These are phyloP conservation scores for Okamejei kenojei DNA, from an alignment of 2,797 vertebrate genomes.

Conservation along the genomic window DNA sequence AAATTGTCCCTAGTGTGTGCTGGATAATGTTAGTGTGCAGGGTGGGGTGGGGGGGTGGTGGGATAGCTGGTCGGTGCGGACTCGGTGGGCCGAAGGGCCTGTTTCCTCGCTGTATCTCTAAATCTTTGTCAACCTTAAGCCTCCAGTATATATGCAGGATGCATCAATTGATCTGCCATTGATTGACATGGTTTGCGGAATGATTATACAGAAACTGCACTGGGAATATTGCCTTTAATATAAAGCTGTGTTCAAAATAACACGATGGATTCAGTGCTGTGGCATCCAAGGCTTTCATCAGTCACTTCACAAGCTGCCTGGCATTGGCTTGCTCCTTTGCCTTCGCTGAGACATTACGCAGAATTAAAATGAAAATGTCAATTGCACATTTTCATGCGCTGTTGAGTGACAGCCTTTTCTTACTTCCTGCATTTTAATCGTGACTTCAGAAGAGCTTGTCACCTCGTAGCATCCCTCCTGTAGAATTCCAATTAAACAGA, in stretches of 20 bases:
- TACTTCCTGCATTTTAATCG: conserved; percentile 13
- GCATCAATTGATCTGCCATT: neutral
- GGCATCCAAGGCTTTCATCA: neutral
- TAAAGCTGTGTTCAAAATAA: neutral
- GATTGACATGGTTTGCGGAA: neutral
- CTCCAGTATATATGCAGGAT: neutral
- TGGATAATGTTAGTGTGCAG: no score
- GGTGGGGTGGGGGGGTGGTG: no score
- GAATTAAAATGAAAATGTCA: conserved; percentile 19
- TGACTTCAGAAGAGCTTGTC: neutral
- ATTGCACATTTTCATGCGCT: neutral
- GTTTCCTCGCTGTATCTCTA: no score
- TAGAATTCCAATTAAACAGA: conserved; percentile 20
- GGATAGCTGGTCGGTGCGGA: no score
- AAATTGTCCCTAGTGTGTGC: no score
- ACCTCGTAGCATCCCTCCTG: neutral
- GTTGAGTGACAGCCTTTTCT: neutral
- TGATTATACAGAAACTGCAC: neutral
- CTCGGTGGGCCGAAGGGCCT: no score
- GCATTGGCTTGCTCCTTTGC: neutral
- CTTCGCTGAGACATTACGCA: neutral
- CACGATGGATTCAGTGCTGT: neutral
- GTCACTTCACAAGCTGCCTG: neutral
- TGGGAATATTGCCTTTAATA: neutral
- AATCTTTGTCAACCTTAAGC: neutral